Percentiles rank a stretch among this genome's conserved stretches.
These are phyloP conservation scores for Ameiurus melas DNA, from an alignment of 2,113 vertebrate genomes.

Conservation along the genomic window DNA sequence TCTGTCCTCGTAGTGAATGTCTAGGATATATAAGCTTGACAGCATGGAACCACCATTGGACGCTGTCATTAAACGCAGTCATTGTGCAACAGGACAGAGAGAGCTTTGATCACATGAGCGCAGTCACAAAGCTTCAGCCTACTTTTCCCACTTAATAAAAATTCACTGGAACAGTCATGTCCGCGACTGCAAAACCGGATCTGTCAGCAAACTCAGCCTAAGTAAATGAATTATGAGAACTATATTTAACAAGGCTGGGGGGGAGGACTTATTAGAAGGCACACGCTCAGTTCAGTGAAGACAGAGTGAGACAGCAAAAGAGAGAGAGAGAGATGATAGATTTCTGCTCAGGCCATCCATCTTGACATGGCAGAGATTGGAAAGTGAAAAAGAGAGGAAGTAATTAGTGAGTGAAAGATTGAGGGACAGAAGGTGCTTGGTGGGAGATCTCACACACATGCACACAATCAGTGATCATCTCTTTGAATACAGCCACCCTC, in stretches of 20 bases:
- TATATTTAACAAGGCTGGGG: constrained; percentile 51
- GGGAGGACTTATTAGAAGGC: constrained; percentile 47
- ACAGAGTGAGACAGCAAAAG: constrained; percentile 18
- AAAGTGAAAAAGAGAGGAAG: constrained; percentile 42
- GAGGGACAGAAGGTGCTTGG: constrained; percentile 33
- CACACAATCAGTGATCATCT: not conserved
- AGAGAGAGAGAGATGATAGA: constrained; percentile 43
- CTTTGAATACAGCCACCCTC: not conserved
- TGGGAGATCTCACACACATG: constrained; percentile 22
- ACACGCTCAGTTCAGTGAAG: constrained; percentile 46
- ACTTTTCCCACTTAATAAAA: constrained; percentile 46
- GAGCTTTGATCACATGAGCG: constrained; percentile 51
- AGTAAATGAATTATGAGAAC: constrained; percentile 57
- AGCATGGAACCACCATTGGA: constrained; percentile 1
- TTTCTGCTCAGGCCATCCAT: constrained; percentile 35
- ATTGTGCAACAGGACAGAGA: constrained; percentile 12
- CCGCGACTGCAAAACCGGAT: constrained; percentile 46
- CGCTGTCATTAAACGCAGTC: constrained; percentile 22
- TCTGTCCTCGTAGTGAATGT: constrained; percentile 18
- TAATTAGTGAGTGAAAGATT: constrained; percentile 44
- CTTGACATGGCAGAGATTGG: constrained; percentile 33
- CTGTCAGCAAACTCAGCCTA: constrained; percentile 56
- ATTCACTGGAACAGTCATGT: constrained; percentile 39
- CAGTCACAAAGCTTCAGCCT: constrained; percentile 40
- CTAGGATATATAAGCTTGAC: constrained; percentile 10